A percentile compares a stretch with the other conserved stretches of the same genome.
Conservation (phyloP, 1,140 invertebrate genomes). For the Caerostris extrusa region DNA sequence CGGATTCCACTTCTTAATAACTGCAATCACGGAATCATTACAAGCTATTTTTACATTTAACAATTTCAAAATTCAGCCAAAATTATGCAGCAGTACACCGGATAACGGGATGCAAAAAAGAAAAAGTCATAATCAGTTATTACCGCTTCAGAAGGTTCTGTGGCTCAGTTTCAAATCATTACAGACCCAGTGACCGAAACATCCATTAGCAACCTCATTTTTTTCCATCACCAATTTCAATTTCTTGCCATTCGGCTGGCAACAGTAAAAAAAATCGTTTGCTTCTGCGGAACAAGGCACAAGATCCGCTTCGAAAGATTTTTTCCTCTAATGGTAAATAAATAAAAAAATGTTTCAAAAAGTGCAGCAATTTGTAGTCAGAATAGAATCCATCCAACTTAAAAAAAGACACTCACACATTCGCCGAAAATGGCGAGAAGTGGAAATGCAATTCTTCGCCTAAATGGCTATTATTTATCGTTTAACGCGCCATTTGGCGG, state of each 20-base stretch:
- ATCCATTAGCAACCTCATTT: slow-evolving; percentile 8
- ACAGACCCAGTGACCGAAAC: slow-evolving; percentile 67
- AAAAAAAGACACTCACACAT: not conserved
- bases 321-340: slow-evolving; percentile 33
- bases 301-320: slow-evolving; percentile 39
- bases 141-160: not conserved
- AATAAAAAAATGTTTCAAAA: slow-evolving; percentile 10
- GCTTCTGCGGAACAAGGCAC: not conserved
- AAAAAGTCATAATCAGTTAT: not conserved
- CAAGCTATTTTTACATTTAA: not conserved
- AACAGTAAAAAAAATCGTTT: slow-evolving; percentile 2
- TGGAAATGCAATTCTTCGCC: not conserved
- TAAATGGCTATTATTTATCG: slow-evolving; percentile 61
- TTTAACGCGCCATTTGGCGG: slow-evolving; percentile 57
- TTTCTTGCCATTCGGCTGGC: not conserved
- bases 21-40: not conserved
- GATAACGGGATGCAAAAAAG: not conserved
- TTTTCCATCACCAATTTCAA: slow-evolving; percentile 15
- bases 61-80: not conserved
- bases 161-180: slow-evolving; percentile 21
- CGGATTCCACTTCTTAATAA: not conserved
- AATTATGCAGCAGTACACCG: not conserved
- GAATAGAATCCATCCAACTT: not conserved
- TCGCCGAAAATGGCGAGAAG: slow-evolving; percentile 9
- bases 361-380: not conserved